Evolutionary conservation across 2,797 vertebrate genomes (phyloP).

Genomic region (Tarsius wallacei): DNA sequence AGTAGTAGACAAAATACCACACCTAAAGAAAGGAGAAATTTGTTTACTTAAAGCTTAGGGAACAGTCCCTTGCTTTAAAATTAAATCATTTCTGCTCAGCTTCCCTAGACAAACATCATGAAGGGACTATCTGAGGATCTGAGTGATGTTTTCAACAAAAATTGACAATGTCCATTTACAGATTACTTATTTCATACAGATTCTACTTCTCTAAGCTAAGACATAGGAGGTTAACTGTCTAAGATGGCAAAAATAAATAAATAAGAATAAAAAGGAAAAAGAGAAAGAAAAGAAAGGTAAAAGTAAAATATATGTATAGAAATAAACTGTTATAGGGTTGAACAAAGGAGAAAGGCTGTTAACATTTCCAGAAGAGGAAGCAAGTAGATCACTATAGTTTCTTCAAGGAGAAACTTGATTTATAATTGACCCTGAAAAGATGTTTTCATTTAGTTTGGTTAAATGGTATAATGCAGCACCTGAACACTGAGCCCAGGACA

Average conservation of each 20-base stretch:
- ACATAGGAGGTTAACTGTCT: background rate
- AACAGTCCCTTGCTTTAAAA: constrained; percentile 61
- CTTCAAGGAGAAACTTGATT: background rate
- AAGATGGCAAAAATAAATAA: background rate
- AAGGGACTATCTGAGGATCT: background rate
- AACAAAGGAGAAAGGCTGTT: background rate
- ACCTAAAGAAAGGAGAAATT: background rate
- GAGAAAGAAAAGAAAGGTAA: background rate
- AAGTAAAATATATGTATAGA: background rate
- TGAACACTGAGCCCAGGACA: background rate
- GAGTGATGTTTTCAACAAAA: constrained; percentile 51
- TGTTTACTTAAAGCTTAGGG: constrained; percentile 32
- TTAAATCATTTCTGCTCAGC: constrained; percentile 29
- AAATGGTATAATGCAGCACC: background rate
- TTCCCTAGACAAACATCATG: background rate
- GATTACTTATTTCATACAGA: constrained; percentile 40
- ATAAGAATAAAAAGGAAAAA: background rate
- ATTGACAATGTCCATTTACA: constrained; percentile 47
- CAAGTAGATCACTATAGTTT: background rate
- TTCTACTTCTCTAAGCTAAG: constrained; percentile 14
- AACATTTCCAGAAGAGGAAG: background rate
- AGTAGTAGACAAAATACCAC: background rate
- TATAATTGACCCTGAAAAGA: background rate
- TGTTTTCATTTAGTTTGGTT: background rate
- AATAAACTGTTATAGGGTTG: background rate